Evolutionary conservation across 2,113 vertebrate species (phyloP), one percentile per base, ranked within the genome.

Genomic region (Triplophysa siluroides): DNA sequence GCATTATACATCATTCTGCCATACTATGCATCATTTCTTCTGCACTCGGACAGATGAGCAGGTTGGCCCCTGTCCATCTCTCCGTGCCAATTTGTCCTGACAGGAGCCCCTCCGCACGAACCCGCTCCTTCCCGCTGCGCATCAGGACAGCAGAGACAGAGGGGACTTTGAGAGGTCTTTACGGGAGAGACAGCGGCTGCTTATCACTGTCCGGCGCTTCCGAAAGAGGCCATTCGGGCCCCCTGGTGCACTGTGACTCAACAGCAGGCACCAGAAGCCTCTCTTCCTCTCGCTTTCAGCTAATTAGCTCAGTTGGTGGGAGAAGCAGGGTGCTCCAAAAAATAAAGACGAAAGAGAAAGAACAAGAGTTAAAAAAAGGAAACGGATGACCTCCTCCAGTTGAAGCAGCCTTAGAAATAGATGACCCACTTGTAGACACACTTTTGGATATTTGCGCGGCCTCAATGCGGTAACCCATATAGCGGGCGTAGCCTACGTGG

Each of bases 361-460:
- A 82, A 9, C 47, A 71, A 80, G 76, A 83, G 77, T 81, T 50
- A 88, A 86, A 60, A 79, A 78, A 61, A 89, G 83, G 38, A 85
- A 78, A 81, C 64, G 58, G 52, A 85, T 85, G 89, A 91, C 88
- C 91, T 92, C 76, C 81, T 84, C 78, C 88, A 90, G 90, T 89
- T 86, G 86, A 83, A 81, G 90, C 88, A 87, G 90, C 87, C 87
- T 87, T 91, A 85, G 89, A 94, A 93, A 93, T 93, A 94, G 92
- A 89, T 94, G 93, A 86, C 93, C 91, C 90, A 94, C 92, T 95
- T 95, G 88, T 89, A 88, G 90, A 91, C 81, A 92, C 77, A 91
- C 88, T 92, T 92, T 91, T 85, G 7, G 87, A 88, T 85, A 80
- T 85, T 83, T 79, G 83, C 83, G 81, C 92, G 90, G 90, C 87